Percentiles rank a stretch among this genome's conserved stretches.
phyloP scores from a whole-genome alignment of 2,797 vertebrate genomes.

The Sylvilagus floridanus region DNA sequence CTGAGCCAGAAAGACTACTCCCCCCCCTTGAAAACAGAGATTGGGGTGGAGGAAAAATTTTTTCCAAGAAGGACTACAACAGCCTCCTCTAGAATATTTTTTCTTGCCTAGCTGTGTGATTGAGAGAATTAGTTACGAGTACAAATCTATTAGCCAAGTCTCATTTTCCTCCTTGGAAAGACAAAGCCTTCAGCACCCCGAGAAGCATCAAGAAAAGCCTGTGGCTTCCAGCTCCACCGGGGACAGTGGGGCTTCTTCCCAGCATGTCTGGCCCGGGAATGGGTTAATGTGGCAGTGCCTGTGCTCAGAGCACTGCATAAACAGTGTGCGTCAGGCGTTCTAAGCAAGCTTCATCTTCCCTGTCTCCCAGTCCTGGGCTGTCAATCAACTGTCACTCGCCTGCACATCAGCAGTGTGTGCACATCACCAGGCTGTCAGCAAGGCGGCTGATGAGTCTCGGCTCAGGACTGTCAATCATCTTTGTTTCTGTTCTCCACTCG shows the following conservation, averaged over 20 bases:
- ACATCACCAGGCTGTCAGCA: slow-evolving; percentile 91
- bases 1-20: neutral
- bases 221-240: slow-evolving; percentile 37
- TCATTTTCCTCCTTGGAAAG: slow-evolving; percentile 66
- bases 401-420: slow-evolving; percentile 87
- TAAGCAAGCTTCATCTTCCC: slow-evolving; percentile 86
- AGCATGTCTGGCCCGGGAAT: slow-evolving; percentile 39
- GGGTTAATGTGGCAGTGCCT: slow-evolving; percentile 84
- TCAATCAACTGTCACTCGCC: slow-evolving; percentile 93
- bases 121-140: slow-evolving; percentile 1
- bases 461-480: slow-evolving; percentile 93
- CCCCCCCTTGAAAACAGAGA: neutral
- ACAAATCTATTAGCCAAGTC: slow-evolving; percentile 58
- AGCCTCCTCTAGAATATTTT: slow-evolving; percentile 63
- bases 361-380: slow-evolving; percentile 85
- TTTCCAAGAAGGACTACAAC: slow-evolving; percentile 64
- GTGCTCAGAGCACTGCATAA: slow-evolving; percentile 85
- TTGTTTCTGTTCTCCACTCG: slow-evolving; percentile 87
- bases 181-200: slow-evolving; percentile 55
- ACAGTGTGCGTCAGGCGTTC: slow-evolving; percentile 84
- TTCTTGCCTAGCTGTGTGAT: slow-evolving; percentile 59
- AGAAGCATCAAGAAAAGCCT: neutral
- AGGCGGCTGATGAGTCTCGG: slow-evolving; percentile 92
- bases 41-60: neutral
- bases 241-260: neutral